These are phyloP conservation scores for Cremastinae sp. DNA, from an alignment of 2,888 invertebrate species.

Conservation along the genomic window DNA sequence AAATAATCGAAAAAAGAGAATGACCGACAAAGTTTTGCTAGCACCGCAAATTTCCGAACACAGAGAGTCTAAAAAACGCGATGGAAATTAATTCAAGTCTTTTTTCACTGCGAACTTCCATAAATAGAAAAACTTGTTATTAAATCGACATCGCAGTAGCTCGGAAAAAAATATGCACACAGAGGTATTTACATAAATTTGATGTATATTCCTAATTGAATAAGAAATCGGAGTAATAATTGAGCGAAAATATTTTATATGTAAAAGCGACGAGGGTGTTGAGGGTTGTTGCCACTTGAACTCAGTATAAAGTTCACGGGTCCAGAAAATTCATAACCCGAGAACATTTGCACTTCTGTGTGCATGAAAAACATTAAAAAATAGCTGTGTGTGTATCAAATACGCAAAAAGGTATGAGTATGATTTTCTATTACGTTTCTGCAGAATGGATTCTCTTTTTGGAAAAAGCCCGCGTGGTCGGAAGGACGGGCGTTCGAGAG, in stretches of 20 bases:
- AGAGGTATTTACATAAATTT: neutral
- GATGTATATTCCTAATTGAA: neutral
- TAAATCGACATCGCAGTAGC: neutral
- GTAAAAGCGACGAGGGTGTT: constrained; percentile 3
- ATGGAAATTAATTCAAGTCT: too few relatives aligned
- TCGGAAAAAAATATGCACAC: neutral
- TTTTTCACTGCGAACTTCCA: too few relatives aligned
- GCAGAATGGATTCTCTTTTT: constrained; percentile 21
- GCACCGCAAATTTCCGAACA: too few relatives aligned
- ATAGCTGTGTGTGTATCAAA: neutral
- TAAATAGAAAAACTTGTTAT: constrained; percentile 13
- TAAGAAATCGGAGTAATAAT: constrained; percentile 20
- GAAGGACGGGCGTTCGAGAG: neutral
- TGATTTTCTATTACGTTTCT: constrained; percentile 13
- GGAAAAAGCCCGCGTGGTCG: neutral
- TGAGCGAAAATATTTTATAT: constrained; percentile 35
- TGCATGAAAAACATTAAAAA: neutral
- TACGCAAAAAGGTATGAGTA: neutral
- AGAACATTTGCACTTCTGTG: neutral
- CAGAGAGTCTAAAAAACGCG: too few relatives aligned
- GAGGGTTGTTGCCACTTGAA: constrained; percentile 33
- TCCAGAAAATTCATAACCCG: constrained; percentile 27
- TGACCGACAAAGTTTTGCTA: too few relatives aligned
- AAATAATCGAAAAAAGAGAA: too few relatives aligned
- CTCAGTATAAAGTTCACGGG: constrained; percentile 24